A percentile compares a stretch with the other conserved stretches of the same genome.
phyloP scores from a whole-genome alignment of 1,140 invertebrate species.

The Drosophila malerkotliana region DNA sequence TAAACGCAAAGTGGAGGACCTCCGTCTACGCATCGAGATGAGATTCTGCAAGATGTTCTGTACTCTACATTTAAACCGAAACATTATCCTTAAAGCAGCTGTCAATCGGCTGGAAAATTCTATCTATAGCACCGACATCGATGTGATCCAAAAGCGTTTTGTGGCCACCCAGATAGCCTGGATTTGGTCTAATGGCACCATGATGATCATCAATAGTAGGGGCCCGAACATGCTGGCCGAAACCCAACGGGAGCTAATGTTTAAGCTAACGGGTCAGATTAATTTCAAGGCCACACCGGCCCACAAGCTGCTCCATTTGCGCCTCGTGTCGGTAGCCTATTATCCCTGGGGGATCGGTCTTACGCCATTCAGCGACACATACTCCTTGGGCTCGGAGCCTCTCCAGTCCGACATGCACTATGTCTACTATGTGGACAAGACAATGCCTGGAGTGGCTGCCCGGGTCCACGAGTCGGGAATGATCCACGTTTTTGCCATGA shows the following conservation, averaged over 20 bases:
- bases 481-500: constrained; percentile 41
- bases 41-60: constrained; percentile 23
- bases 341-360: constrained; percentile 42
- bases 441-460: constrained; percentile 33
- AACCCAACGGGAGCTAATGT: constrained; percentile 15
- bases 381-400: constrained; percentile 2
- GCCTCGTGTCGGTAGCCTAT: constrained; percentile 17
- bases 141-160: constrained; percentile 36
- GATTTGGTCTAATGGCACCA: constrained; percentile 43
- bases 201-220: constrained; percentile 39
- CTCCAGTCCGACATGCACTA: not conserved
- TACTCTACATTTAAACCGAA: constrained; percentile 9
- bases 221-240: constrained; percentile 11
- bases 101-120: constrained; percentile 8
- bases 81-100: constrained; percentile 9
- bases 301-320: constrained; percentile 10
- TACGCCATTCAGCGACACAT: constrained; percentile 6
- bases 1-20: constrained; percentile 10
- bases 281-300: not conserved
- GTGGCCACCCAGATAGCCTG: constrained; percentile 32
- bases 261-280: not conserved
- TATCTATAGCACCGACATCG: constrained; percentile 16
- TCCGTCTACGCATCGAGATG: constrained; percentile 27
- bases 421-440: constrained; percentile 50
- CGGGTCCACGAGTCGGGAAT: constrained; percentile 35